Evolutionary conservation across 2,113 vertebrate species (phyloP).

Genomic region (Tringa solitaria): DNA sequence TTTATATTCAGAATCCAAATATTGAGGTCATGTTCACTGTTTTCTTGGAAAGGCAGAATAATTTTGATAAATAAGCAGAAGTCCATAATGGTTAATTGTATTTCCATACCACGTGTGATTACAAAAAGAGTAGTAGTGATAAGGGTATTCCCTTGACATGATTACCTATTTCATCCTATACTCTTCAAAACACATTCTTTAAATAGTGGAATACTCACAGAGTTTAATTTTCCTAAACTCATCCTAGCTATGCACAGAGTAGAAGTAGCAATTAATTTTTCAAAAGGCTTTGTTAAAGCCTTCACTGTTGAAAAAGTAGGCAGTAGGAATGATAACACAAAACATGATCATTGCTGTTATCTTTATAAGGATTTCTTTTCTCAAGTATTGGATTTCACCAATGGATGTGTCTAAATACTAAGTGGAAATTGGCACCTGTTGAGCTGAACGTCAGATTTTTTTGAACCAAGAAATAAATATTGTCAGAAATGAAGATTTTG

Average conservation of each 20-base stretch:
- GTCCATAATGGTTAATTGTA: neutral
- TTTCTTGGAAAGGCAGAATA: neutral
- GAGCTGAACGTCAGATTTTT: neutral
- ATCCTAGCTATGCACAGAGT: neutral
- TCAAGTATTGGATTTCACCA: neutral
- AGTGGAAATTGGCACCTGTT: neutral
- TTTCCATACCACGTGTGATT: neutral
- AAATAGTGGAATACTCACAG: neutral
- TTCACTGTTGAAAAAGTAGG: slow-evolving; percentile 25
- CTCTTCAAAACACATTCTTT: neutral
- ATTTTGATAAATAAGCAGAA: neutral
- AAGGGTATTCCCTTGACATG: neutral
- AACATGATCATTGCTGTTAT: neutral
- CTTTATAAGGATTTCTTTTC: neutral
- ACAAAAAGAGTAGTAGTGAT: neutral
- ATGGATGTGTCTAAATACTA: neutral
- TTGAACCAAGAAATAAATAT: neutral
- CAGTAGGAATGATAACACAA: neutral
- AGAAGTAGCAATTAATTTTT: slow-evolving; percentile 21
- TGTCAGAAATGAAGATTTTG: neutral
- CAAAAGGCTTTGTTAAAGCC: slow-evolving; percentile 4
- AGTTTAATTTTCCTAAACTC: neutral
- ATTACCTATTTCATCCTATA: neutral
- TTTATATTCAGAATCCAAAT: neutral
- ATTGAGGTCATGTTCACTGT: neutral